Base-by-base conservation (phyloP, 2,113 vertebrate species). In the Rhea americana region DNA sequence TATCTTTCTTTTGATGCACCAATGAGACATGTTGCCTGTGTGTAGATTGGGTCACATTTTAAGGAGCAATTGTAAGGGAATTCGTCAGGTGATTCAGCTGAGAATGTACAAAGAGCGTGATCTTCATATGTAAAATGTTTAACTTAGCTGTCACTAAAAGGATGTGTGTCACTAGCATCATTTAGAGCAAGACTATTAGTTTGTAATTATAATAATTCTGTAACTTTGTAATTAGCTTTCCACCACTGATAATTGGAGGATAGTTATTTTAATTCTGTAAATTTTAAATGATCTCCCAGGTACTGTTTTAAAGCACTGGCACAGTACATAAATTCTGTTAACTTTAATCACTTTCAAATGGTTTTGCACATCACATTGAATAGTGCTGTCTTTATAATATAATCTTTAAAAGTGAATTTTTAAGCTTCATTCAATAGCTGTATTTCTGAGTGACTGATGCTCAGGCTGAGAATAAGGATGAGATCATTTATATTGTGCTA, bases 141-240 rank as follows among this genome's bases (percentile, higher is more conserved):
- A 35, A 76, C 79, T 43, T 37, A 90, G 37, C n/a, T 76, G 35
- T 93, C 6, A 28, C 19, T 92, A 66, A 75, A 75, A 65, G 59
- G 3, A 51, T 30, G 48, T 32, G 39, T 88, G n/a, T 73, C 67
- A 63, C 45, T 39, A 86, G 11, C 14, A 26, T 89, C 37, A 61
- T 70, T 79, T 75, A 82, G 12, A 89, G 24, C 47, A 73, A 89
- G 58, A 53, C 45, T 76, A 7, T 58, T 45, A 75, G 55, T 67
- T 65, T 59, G 5, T 65, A 67, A 32, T 58, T 80, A 16, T 13
- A 77, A 11, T 25, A 70, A 86, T 58, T 81, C 30, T 78, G 30
- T 81, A 28, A 78, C 89, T 71, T 87, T 79, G 56, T 62, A 85
- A 63, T 75, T 39, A 68, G 59, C 68, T 95, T 91, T 63, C 61